Base-by-base conservation (phyloP, 2,113 vertebrate species). In the Oriolus oriolus region DNA sequence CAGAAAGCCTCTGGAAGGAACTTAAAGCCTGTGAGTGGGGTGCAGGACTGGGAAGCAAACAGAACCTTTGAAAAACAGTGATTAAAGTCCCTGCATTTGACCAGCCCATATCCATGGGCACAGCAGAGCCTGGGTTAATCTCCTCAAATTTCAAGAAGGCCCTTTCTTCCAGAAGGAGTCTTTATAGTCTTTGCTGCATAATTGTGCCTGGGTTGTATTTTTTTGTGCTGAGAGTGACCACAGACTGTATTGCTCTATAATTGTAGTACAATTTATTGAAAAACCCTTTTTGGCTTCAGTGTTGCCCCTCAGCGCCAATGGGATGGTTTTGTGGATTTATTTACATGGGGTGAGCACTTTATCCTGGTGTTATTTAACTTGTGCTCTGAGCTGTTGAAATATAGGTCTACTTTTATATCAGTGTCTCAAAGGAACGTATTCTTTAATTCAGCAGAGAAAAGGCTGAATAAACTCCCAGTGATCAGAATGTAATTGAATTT, bases 401-500 rank as follows among this genome's bases (percentile, higher is more conserved):
- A 52, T 26, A 92, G 69, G 35, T 76, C 64, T 84, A 6, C 71
- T 91, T 88, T 66, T 49, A 37, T 87, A 73, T 53, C 44, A 39
- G 39, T 57, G 76, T 93, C 76, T 93, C 89, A 88, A 66, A 91
- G 75, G 78, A 94, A 56, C 13, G 11, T 42, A 24, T 84, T 92
- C 16, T 59, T 89, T 81, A 93, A 93, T 88, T 96, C 91, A 87
- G 56, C 71, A 64, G 50, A 81, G 69, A 56, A 85, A 91, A 88
- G 45, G 47, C 50, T 94, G 93, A 93, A 92, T 94, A 91, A 96
- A 90, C n/a, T 89, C 53, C 39, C 57, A 90, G 45, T 3, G 28
- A 90, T 95, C 52, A 74, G 77, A 81, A 86, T 84, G 42, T 93
- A 91, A 95, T 69, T 93, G 78, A 96, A 95, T 88, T 94, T 91